Percentiles rank a stretch among this genome's conserved stretches.
These are phyloP conservation scores for Keiferia lycopersicella DNA, from an alignment of 2,888 invertebrate species.

Conservation along the genomic window DNA sequence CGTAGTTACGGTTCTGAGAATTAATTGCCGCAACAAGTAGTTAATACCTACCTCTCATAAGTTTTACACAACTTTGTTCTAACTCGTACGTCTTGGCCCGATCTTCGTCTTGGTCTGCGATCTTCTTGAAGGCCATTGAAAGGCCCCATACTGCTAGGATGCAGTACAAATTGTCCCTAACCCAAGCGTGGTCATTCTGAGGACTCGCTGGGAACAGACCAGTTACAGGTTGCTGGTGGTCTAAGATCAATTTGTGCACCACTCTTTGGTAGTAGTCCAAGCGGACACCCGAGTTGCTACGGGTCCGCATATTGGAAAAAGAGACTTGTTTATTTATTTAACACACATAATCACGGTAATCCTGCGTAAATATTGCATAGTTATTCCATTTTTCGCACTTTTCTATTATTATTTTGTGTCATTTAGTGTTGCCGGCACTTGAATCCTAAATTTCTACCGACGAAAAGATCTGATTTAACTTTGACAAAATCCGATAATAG, in stretches of 20 bases:
- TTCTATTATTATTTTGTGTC: slow-evolving; percentile 31
- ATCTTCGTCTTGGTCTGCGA: slow-evolving; percentile 99
- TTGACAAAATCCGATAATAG: too few relatives aligned
- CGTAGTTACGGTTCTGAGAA: background rate
- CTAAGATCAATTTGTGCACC: slow-evolving; percentile 95
- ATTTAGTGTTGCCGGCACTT: too few relatives aligned
- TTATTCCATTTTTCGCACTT: slow-evolving; percentile 26
- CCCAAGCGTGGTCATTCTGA: slow-evolving; percentile 97
- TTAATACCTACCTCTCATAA: slow-evolving; percentile 88
- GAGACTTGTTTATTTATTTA: slow-evolving; percentile 21
- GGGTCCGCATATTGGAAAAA: slow-evolving; percentile 85
- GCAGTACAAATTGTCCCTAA: slow-evolving; percentile 98
- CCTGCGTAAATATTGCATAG: slow-evolving; percentile 19
- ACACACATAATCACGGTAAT: slow-evolving; percentile 27
- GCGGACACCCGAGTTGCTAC: slow-evolving; percentile 95
- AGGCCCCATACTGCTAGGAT: slow-evolving; percentile 99
- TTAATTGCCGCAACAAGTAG: slow-evolving; percentile 47
- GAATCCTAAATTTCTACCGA: too few relatives aligned
- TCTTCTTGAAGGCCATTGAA: slow-evolving; percentile 99
- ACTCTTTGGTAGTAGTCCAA: slow-evolving; percentile 98
- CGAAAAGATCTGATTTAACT: too few relatives aligned
- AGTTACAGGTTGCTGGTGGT: slow-evolving; percentile 97
- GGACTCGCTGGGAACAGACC: slow-evolving; percentile 96
- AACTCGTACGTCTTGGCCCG: slow-evolving; percentile 98
- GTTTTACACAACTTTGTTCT: slow-evolving; percentile 94